These are phyloP conservation scores for Caenorhabditis becei DNA, from an alignment of 2,888 invertebrate species.

Conservation along the genomic window DNA sequence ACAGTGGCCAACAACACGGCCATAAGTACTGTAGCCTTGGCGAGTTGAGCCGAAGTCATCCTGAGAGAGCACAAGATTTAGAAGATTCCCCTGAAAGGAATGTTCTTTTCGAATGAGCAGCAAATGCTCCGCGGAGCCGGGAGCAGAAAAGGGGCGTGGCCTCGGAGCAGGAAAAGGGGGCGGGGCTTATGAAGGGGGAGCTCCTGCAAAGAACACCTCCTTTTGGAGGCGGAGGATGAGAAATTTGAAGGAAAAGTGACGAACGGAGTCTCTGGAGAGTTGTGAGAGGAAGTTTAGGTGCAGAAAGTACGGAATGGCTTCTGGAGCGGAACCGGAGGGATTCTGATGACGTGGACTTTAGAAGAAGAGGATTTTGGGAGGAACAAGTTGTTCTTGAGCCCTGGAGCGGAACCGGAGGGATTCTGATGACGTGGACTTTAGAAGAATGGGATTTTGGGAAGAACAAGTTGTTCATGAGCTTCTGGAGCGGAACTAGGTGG, in stretches of 20 bases:
- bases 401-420: no score
- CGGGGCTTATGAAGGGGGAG: conserved; percentile 28
- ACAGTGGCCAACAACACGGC: conserved; percentile 17
- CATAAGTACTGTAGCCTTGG: conserved; percentile 26
- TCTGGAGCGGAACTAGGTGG: no score
- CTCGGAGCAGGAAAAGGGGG: conserved; percentile 34
- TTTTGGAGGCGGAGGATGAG: not conserved
- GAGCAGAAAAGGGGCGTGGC: conserved; percentile 24
- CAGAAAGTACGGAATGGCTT: no score
- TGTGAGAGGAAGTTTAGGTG: no score
- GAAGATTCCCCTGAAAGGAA: conserved; percentile 9
- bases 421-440: no score
- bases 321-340: no score
- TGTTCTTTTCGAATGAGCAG: not conserved
- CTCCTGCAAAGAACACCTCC: conserved; percentile 48
- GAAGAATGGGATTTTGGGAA: no score
- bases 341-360: no score
- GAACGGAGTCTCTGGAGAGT: conserved; percentile 10
- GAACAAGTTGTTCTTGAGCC: no score
- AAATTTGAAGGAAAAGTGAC: conserved; percentile 27
- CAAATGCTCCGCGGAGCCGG: not conserved
- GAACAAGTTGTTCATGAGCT: no score
- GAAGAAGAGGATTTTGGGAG: no score
- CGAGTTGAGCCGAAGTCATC: not conserved
- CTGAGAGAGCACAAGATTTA: not conserved